Evolutionary conservation across 2,888 invertebrate species (phyloP).

Genomic region (Plagodis dolabraria): DNA sequence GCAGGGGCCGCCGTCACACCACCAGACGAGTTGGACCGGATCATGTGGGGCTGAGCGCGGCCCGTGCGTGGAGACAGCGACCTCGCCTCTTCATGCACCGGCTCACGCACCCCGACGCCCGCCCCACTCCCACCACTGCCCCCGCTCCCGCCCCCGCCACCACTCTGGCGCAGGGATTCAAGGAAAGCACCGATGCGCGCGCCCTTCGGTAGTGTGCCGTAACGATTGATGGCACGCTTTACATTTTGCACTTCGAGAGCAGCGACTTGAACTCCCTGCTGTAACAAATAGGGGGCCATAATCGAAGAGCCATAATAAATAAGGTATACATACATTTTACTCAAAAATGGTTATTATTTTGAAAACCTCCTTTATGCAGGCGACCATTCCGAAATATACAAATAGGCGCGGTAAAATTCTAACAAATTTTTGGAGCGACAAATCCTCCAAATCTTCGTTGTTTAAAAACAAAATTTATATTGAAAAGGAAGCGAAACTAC

Average conservation of each 20-base stretch:
- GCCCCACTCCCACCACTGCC: constrained; percentile 72
- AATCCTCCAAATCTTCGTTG: too few species aligned
- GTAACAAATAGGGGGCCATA: neutral
- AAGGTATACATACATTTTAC: too few species aligned
- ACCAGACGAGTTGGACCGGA: constrained; percentile 94
- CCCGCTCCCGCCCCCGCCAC: constrained; percentile 78
- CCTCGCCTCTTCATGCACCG: constrained; percentile 74
- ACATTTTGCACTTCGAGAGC: constrained; percentile 98
- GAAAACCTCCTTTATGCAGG: too few species aligned
- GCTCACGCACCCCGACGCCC: constrained; percentile 19
- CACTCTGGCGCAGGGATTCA: constrained; percentile 95
- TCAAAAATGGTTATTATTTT: too few species aligned
- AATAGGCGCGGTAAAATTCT: too few species aligned
- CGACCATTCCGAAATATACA: too few species aligned
- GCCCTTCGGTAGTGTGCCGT: constrained; percentile 98
- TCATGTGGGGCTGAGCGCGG: constrained; percentile 92
- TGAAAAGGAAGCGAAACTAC: too few species aligned
- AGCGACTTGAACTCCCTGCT: constrained; percentile 91
- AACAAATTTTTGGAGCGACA: too few species aligned
- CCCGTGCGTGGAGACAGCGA: constrained; percentile 88
- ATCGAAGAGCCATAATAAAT: too few species aligned
- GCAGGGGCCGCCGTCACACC: constrained; percentile 88
- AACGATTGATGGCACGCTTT: constrained; percentile 96
- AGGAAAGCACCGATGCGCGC: constrained; percentile 98
- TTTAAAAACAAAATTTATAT: too few species aligned